phyloP scores from a whole-genome alignment of 2,797 vertebrate genomes.

The Poecilia wingei region DNA sequence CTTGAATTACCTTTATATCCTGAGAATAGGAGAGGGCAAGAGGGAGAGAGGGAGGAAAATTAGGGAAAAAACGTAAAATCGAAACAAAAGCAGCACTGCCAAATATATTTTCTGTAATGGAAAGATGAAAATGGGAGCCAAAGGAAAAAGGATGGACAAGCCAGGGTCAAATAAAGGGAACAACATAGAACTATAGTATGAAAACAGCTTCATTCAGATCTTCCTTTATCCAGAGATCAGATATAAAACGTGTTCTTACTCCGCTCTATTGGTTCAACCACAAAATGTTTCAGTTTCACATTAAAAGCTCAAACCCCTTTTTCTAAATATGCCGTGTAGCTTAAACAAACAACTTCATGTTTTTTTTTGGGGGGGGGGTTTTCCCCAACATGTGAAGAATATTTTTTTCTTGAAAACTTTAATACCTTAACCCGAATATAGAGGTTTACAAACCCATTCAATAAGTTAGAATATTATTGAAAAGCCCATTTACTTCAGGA shows the following conservation, averaged over 20 bases:
- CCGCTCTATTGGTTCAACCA: neutral
- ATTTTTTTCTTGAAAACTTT: neutral
- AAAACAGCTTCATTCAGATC: constrained; percentile 71
- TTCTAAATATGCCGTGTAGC: neutral
- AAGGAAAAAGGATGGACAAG: constrained; percentile 49
- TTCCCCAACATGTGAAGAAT: neutral
- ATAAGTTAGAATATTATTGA: too few species aligned
- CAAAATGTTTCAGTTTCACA: neutral
- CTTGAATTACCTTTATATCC: constrained; percentile 92
- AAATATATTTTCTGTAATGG: constrained; percentile 70
- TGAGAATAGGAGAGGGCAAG: constrained; percentile 85
- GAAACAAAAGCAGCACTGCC: constrained; percentile 77
- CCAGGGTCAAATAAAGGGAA: constrained; percentile 73
- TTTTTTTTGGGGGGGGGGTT: too few species aligned
- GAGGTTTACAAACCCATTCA: neutral
- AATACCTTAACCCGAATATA: neutral
- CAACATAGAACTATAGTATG: constrained; percentile 68
- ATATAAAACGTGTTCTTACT: neutral
- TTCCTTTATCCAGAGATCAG: constrained; percentile 16
- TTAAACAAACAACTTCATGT: neutral
- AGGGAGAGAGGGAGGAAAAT: constrained; percentile 92
- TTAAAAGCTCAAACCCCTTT: neutral
- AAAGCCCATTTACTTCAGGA: too few species aligned
- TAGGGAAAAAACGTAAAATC: constrained; percentile 91
- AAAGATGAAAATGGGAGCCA: constrained; percentile 58